Base-by-base conservation (phyloP, 2,888 invertebrate species). In the Parasteatoda lunata region DNA sequence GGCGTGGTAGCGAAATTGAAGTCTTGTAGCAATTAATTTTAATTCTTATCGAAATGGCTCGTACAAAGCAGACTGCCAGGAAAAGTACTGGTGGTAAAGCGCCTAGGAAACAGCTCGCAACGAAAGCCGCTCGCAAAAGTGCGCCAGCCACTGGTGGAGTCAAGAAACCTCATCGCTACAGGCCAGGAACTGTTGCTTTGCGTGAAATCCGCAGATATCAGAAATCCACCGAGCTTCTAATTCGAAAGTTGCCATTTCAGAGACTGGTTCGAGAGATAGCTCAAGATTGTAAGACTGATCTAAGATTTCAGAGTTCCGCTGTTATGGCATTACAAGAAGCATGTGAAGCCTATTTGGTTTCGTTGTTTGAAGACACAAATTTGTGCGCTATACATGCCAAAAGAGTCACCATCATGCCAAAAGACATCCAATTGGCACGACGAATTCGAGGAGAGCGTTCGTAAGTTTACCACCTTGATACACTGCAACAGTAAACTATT, bases 1-100 rank as follows among this genome's bases (percentile, higher is more conserved):
- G 30, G 30, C 30, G 30, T 30, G 2, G 30, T 30, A 30, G 30
- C 30, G 30, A 30, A 30, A 30, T 30, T 30, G 30, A 30, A 30
- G 30, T 30, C 30, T 30, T 30, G 30, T 30, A 30, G 30, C 30
- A 30, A 30, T 30, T 30, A 30, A 30, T 30, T n/a, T 30, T 30
- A 30, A 30, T 30, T 30, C 30, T 30, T 30, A 30, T 66, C 30
- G 13, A 13, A 15, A 98, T 98, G 97, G 97, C 97, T 90, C 97
- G 97, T 96, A 98, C 97, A 54, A 98, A 98, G 95, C 97, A 98
- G 93, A 98, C 97, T 80, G 97, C 97, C 81, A 96, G 97, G 95
- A 98, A 98, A 93, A 97, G 97, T 0, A 97, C 97, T 81, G 97
- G 97, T 95, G 97, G 97, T 91, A 98, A 98, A 94, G 97, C 97